Evolutionary conservation across 2,113 vertebrate species (phyloP), one percentile per base, ranked within the genome.

Genomic region (Vulpes vulpes): DNA sequence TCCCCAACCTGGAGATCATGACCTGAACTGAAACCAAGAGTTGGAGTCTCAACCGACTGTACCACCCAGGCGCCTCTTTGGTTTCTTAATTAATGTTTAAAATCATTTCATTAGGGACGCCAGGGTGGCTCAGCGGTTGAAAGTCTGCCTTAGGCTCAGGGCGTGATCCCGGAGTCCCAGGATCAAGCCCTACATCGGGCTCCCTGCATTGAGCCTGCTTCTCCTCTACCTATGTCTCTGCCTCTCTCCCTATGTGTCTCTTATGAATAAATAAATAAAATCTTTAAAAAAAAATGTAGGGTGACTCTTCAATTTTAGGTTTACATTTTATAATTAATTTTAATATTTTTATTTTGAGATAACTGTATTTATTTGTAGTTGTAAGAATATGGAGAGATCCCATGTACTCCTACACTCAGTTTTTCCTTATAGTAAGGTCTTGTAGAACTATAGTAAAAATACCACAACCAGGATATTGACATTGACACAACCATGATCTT

Each of bases 291-390:
- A 43, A 43, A 60, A 93, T 59, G 27, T 78, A 30, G 62, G 57
- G 35, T 64, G 55, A 69, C 11, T 85, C 49, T 15, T 93, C 32
- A 78, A 62, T 74, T 91, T 95, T 69, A 88, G 74, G 35, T 88
- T 38, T 81, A 27, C 2, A 86, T 85, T 80, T 97, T 81, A 10
- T 73, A 89, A 73, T 96, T 35, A 60, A 43, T 90, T 92, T n/a
- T 71, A 81, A 74, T 49, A 4, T 85, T 90, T 96, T 80, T 35
- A 73, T 96, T 87, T 95, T 57, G 57, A 76, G 23, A 59, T 93
- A 65, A 30, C 35, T 35, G 35, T 35, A 35, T 35, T 35, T 32
- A 76, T 64, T 76, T 83, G 86, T 35, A 55, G 1, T 90, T 71
- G 1, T 62, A 85, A 85, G 43, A 94, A 81, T 59, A 20, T 19